Percentiles rank a stretch among this genome's conserved stretches.
Conservation (phyloP, 92 coral and sea anemone species). For the Ricordea florida region DNA sequence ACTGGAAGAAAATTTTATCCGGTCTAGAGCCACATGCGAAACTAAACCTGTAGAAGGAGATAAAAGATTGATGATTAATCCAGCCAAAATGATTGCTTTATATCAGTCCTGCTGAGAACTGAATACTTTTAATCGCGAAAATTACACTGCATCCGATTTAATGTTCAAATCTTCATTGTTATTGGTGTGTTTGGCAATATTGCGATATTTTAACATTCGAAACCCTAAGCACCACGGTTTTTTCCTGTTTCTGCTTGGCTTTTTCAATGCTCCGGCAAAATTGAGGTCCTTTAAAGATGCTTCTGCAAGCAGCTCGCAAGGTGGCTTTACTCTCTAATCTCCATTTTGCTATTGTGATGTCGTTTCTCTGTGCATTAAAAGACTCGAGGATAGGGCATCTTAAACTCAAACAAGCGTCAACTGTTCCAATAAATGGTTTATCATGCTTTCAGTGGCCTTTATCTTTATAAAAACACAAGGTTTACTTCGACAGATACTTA, state of each 20-base stretch:
- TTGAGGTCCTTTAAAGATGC: too few species aligned
- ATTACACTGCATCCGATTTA: conserved; percentile 18
- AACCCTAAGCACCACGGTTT: too few species aligned
- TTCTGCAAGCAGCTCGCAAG: too few species aligned
- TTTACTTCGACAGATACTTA: too few species aligned
- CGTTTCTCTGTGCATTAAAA: too few species aligned
- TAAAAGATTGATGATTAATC: conserved; percentile 22
- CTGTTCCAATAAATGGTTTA: neutral
- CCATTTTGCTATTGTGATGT: too few species aligned
- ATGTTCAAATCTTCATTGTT: conserved; percentile 13
- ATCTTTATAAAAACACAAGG: neutral
- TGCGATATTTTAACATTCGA: neutral
- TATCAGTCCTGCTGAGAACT: conserved; percentile 1
- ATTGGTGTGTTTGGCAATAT: neutral
- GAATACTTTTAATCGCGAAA: conserved; percentile 8
- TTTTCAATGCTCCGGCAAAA: too few species aligned
- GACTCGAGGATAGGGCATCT: too few species aligned
- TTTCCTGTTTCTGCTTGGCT: too few species aligned
- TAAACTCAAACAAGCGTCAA: too few species aligned
- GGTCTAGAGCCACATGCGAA: neutral
- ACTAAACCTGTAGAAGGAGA: conserved; percentile 1
- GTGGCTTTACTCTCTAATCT: too few species aligned
- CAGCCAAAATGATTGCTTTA: neutral
- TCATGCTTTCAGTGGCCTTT: neutral
- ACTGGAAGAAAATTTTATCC: conserved; percentile 13